Conservation (phyloP, 1,140 invertebrate species). For the Ptiloglossa arizonensis region DNA sequence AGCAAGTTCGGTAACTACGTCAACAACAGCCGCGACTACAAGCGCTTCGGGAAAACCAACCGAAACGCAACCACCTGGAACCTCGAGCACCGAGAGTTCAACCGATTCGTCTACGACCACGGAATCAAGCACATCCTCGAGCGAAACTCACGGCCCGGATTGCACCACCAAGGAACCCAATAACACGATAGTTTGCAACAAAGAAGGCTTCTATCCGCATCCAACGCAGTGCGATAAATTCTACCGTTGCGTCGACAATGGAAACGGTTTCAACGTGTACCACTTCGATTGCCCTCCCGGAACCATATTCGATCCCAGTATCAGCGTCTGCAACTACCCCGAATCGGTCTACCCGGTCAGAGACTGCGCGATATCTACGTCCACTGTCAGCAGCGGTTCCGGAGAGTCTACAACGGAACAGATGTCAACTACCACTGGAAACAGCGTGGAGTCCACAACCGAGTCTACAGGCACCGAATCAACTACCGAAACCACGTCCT, state of each 20-base stretch:
- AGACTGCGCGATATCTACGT: constrained; percentile 75
- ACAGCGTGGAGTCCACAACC: constrained; percentile 57
- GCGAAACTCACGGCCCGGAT: constrained; percentile 34
- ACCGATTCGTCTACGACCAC: constrained; percentile 13
- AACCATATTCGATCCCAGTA: constrained; percentile 83
- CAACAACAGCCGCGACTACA: neutral
- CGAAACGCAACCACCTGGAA: constrained; percentile 39
- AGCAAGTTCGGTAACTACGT: constrained; percentile 1
- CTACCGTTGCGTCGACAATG: constrained; percentile 87
- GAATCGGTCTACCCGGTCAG: constrained; percentile 82
- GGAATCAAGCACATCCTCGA: constrained; percentile 33
- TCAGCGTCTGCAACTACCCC: constrained; percentile 82
- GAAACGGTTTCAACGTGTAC: constrained; percentile 84
- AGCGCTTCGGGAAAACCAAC: constrained; percentile 17
- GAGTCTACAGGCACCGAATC: constrained; percentile 58
- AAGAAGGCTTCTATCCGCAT: constrained; percentile 86
- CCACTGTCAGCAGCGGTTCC: constrained; percentile 68
- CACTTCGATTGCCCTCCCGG: constrained; percentile 82
- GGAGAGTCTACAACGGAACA: constrained; percentile 37
- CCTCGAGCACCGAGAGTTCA: constrained; percentile 5
- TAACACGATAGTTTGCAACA: constrained; percentile 76
- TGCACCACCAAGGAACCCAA: constrained; percentile 61
- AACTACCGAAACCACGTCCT: constrained; percentile 23
- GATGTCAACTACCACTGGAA: constrained; percentile 46
- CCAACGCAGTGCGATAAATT: constrained; percentile 87